Evolutionary conservation across 92 coral and sea anemone genomes (phyloP).

Genomic region (Phymanthus crucifer): DNA sequence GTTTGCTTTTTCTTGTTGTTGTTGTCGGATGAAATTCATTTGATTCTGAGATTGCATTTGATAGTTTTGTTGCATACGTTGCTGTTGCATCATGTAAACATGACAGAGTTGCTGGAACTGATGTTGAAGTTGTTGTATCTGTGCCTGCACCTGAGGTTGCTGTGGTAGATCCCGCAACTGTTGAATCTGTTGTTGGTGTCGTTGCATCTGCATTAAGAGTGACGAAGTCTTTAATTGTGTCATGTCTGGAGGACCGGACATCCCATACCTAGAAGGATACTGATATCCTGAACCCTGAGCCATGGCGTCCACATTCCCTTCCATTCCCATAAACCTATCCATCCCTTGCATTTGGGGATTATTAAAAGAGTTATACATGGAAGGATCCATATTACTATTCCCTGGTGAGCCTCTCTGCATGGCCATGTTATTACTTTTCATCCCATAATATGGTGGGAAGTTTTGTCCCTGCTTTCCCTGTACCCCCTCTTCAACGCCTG

Average conservation of each 20-base stretch:
- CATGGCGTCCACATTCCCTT: constrained; percentile 58
- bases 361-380: constrained; percentile 43
- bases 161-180: constrained; percentile 87
- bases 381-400: constrained; percentile 57
- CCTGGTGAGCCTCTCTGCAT: constrained; percentile 65
- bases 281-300: constrained; percentile 60
- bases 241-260: constrained; percentile 68
- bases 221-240: constrained; percentile 92
- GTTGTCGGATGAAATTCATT: constrained; percentile 72
- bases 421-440: constrained; percentile 52
- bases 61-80: constrained; percentile 78
- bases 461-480: constrained; percentile 63
- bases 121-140: constrained; percentile 86
- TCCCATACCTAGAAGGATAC: constrained; percentile 68
- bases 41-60: constrained; percentile 80
- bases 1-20: constrained; percentile 95
- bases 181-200: constrained; percentile 94
- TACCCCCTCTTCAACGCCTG: constrained; percentile 41
- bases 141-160: constrained; percentile 63
- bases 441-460: constrained; percentile 64
- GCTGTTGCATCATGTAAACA: constrained; percentile 85
- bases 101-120: constrained; percentile 91
- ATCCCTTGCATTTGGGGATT: constrained; percentile 39
- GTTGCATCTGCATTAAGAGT: constrained; percentile 88
- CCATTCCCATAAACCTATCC: constrained; percentile 43